A percentile compares a stretch with the other conserved stretches of the same genome.
These are phyloP conservation scores for Siniperca chuatsi DNA, from an alignment of 2,113 vertebrate species.

Conservation along the genomic window DNA sequence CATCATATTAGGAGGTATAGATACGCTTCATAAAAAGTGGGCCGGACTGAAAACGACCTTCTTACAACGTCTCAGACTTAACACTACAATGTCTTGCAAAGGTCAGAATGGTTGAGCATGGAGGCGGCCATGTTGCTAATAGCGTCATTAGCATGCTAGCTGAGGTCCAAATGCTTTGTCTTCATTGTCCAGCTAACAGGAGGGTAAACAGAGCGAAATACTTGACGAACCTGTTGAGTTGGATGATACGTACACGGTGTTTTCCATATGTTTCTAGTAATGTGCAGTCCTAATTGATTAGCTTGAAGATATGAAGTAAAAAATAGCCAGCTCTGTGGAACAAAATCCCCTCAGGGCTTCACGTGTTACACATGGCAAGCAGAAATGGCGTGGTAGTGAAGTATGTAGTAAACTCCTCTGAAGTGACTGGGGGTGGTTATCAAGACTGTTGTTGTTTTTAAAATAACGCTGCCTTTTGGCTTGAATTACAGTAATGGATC, in stretches of 20 bases:
- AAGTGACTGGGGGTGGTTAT: not conserved
- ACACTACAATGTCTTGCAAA: conserved; percentile 78
- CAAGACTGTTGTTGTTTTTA: not conserved
- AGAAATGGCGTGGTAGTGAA: not conserved
- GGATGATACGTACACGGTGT: rapidly evolving
- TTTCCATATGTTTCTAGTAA: not conserved
- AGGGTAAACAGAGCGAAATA: not conserved
- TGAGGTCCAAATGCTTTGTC: conserved; percentile 66
- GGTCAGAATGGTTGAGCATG: conserved; percentile 87
- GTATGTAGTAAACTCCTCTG: not conserved
- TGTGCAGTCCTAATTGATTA: not conserved
- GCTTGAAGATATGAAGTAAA: not conserved
- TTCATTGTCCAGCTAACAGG: conserved; percentile 5
- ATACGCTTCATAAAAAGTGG: not conserved
- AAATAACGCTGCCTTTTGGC: too few species aligned
- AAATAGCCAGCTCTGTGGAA: not conserved
- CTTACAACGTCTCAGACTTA: not conserved
- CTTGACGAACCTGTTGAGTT: not conserved
- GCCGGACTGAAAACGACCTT: rapidly evolving
- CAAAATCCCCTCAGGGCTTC: not conserved
- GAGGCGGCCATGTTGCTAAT: conserved; percentile 86
- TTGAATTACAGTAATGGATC: not conserved
- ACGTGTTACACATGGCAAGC: conserved; percentile 6
- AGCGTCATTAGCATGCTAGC: conserved; percentile 51
- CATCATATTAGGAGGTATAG: not conserved